Evolutionary conservation across 1,140 invertebrate genomes (phyloP), one percentile per base, ranked within the genome.

Genomic region (Archivesica marissinica): DNA sequence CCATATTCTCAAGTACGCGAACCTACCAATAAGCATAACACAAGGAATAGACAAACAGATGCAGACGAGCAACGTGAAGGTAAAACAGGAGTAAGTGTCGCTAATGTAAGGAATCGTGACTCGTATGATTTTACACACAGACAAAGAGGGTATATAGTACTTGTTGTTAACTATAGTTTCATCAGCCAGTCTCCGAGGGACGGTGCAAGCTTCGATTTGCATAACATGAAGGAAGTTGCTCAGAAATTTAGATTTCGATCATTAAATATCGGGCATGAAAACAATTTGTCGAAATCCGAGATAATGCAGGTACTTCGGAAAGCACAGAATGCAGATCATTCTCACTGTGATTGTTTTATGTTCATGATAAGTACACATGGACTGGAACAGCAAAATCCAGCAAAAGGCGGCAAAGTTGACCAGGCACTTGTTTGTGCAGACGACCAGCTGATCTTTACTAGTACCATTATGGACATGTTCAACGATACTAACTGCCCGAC

Each of bases 81-180:
- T 70, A 13, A 7, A 47, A 23, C 0, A 30, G 9, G n/a, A 28
- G 59, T 28, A 68, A 68, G 35, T 23, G 35, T n/a, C n/a, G 3
- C n/a, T 13, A 25, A 64, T 64, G 11, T 50, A 35, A 33, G 30
- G 38, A 33, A 64, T 1, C 33, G 30, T 35, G 66, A 86, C n/a
- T 20, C 23, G 20, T 89, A 89, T 38, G 33, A 74, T 28, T 84
- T 86, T 59, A 76, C 25, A n/a, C 50, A 88, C 59, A 30, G n/a
- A 23, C 56, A 33, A 25, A 33, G 84, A 38, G 88, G 88, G 25
- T 64, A 84, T 47, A 82, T 87, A 11, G 52, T 89, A 38, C 59
- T 89, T 39, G 68, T 89, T 15, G 54, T 84, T 25, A 89, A 89
- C 68, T 66, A 84, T n/a, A 77, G 35, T 6, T 89, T 89, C 38